Evolutionary conservation across 2,113 vertebrate genomes (phyloP).

Genomic region (Platycercus adscitus): DNA sequence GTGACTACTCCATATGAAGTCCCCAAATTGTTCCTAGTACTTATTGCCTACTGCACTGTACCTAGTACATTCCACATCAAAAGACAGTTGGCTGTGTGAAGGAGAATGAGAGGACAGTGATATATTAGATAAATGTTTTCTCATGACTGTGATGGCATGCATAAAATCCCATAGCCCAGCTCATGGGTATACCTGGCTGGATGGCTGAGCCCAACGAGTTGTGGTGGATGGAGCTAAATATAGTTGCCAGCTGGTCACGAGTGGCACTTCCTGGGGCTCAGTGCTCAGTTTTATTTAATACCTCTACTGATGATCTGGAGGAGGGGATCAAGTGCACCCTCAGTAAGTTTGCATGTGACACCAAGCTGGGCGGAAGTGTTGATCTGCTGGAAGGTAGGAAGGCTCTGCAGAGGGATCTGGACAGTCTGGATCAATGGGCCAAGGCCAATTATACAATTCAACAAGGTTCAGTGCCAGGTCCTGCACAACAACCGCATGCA

Average conservation of each 20-base stretch:
- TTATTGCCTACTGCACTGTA: not conserved
- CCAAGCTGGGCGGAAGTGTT: not conserved
- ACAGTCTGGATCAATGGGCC: not conserved
- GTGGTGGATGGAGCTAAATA: not conserved
- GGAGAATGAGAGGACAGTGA: not conserved
- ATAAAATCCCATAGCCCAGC: not conserved
- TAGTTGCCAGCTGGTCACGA: not conserved
- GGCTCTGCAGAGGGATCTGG: not conserved
- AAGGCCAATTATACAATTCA: not conserved
- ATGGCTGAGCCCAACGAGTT: not conserved
- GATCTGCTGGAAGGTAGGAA: not conserved
- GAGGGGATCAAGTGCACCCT: not conserved
- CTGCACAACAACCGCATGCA: not conserved
- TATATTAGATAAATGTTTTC: not conserved
- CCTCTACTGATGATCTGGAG: not conserved
- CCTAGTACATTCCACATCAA: not conserved
- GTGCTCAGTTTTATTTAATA: not conserved
- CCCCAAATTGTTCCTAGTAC: not conserved
- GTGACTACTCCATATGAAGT: not conserved
- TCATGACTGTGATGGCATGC: not conserved
- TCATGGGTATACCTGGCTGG: not conserved
- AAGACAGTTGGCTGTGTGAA: not conserved
- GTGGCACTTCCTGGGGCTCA: not conserved
- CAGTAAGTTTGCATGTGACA: not conserved
- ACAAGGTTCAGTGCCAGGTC: rapidly evolving